Base-by-base conservation (phyloP, 2,888 invertebrate genomes). In the Drosophila prolongata region DNA sequence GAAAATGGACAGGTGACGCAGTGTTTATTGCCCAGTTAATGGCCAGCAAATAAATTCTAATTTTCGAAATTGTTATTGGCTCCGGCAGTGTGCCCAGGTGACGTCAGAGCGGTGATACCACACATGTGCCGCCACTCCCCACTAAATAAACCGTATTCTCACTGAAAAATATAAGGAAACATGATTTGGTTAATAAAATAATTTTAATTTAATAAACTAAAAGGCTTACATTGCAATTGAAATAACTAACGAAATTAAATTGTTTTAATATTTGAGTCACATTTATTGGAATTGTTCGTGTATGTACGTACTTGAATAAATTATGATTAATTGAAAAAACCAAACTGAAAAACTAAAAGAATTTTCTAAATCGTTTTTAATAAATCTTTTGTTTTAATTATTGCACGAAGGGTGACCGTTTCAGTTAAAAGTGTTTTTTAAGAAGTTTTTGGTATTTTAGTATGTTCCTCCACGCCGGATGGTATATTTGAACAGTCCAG, bases 1-100 rank as follows among this genome's bases (percentile, higher is more conserved):
- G 38, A 2, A 16, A 14, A 49, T 4, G 10, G 47, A 19, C n/a
- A 57, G 27, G 14, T 30, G 44, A 19, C 9, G 19, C 42, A 11
- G 13, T 67, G 57, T 74, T 75, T 71, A 65, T 30, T 37, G 2
- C 70, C 62, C 56, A 13, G 54, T 38, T 61, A 38, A 73, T 64
- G 47, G 68, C 35, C 13, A 42, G 14, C n/a, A 54, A 54, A 19
- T 47, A 55, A 40, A 66, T 38, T 54, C 9, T 40, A 66, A 55
- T 66, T 55, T 66, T 66, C 66, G 66, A 66, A 66, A 55, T 52
- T 57, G 16, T 35, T 35, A 61, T 42, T 47, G 40, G 16, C 1
- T 4, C 8, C 19, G 13, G 24, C 2, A 62, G 49, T 61, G 62
- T 64, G 62, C 42, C 62, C 62, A 64, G 40, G 61, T 34, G 3